Percentiles rank a stretch among this genome's conserved stretches.
These are phyloP conservation scores for Echiichthys vipera DNA, from an alignment of 2,797 vertebrate species.

Conservation along the genomic window DNA sequence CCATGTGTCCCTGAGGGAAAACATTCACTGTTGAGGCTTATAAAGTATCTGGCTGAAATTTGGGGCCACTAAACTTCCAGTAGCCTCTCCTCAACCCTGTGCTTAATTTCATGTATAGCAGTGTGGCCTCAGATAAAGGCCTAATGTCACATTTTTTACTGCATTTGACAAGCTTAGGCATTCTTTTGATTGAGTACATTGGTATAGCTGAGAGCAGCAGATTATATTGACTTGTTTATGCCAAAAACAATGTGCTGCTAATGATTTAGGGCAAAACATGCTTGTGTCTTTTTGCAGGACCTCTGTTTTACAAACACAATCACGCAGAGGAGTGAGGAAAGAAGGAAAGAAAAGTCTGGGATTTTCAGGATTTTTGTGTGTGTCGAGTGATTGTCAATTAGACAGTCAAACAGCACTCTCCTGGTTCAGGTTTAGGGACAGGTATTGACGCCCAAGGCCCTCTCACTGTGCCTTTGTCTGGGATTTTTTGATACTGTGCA, in stretches of 20 bases:
- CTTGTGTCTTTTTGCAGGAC: neutral
- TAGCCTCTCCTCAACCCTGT: neutral
- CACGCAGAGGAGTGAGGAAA: neutral
- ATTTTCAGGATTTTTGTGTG: conserved; percentile 36
- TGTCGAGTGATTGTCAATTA: conserved; percentile 74
- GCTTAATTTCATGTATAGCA: neutral
- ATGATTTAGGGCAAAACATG: neutral
- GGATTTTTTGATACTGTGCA: conserved; percentile 58
- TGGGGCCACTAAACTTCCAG: neutral
- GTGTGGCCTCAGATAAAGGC: conserved; percentile 8
- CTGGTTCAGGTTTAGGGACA: conserved; percentile 60
- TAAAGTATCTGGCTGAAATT: conserved; percentile 17
- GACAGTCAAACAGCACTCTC: conserved; percentile 35
- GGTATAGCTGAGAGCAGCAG: neutral
- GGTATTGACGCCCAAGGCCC: conserved; percentile 70
- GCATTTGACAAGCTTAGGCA: conserved; percentile 7
- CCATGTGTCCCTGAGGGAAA: neutral
- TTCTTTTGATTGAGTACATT: neutral
- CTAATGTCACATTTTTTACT: conserved; percentile 8
- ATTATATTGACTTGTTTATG: conserved; percentile 22
- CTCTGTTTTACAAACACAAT: conserved; percentile 13
- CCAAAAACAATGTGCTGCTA: conserved; percentile 14
- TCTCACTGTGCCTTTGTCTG: conserved; percentile 63
- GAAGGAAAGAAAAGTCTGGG: conserved; percentile 6
- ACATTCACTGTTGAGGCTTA: conserved; percentile 1